phyloP scores from a whole-genome alignment of 2,113 vertebrate species.

The Limnothrissa miodon region DNA sequence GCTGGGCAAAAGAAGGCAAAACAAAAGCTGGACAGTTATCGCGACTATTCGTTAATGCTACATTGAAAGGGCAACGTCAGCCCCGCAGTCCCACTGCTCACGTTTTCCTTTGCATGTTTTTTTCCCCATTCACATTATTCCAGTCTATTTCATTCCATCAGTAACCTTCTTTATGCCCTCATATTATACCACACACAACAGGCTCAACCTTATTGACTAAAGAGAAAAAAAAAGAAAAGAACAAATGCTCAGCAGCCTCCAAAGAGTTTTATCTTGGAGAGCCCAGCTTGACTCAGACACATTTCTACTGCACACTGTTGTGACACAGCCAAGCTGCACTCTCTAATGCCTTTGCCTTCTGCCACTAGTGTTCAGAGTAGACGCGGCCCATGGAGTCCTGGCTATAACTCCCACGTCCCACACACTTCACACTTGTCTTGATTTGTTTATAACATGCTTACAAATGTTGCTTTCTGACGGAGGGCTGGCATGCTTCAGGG shows the following conservation, averaged over 20 bases:
- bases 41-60: not conserved
- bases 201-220: not conserved
- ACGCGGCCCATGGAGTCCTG: not conserved
- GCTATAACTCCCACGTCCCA: conserved; percentile 50
- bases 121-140: not conserved
- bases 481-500: conserved; percentile 50
- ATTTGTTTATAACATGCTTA: conserved; percentile 38
- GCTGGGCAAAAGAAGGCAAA: not conserved
- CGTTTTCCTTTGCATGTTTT: conserved; percentile 15
- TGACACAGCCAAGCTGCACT: conserved; percentile 9
- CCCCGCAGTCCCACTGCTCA: conserved; percentile 6
- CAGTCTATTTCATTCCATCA: not conserved
- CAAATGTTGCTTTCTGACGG: conserved; percentile 34
- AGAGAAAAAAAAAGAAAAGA: not conserved
- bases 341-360: conserved; percentile 3
- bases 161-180: not conserved
- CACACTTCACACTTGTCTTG: conserved; percentile 44
- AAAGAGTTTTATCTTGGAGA: not conserved
- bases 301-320: conserved; percentile 1
- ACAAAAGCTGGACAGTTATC: conserved; percentile 4
- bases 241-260: not conserved
- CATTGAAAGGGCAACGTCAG: not conserved
- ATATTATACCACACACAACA: not conserved
- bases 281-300: conserved; percentile 6
- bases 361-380: not conserved